A percentile compares a stretch with the other conserved stretches of the same genome.
phyloP scores from a whole-genome alignment of 2,113 vertebrate species.

The Ciconia stormi region DNA sequence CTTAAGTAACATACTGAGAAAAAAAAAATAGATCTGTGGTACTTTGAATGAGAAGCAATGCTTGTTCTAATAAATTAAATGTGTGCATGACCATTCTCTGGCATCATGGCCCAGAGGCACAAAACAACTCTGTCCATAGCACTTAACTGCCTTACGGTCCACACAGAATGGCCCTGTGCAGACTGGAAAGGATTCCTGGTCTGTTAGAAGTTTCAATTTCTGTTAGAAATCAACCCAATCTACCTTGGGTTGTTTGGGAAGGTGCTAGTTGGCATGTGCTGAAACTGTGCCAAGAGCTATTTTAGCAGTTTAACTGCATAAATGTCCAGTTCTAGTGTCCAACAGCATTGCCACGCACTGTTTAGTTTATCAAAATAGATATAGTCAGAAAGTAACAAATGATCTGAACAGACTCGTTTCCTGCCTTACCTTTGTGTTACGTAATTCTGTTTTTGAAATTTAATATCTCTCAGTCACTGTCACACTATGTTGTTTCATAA shows the following conservation, averaged over 20 bases:
- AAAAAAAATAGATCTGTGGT: not conserved
- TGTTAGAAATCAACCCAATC: not conserved
- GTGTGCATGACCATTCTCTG: not conserved
- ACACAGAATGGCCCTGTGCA: not conserved
- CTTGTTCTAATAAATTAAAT: not conserved
- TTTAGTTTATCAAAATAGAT: not conserved
- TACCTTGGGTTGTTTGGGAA: not conserved
- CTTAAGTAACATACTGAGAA: not conserved
- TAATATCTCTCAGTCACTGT: not conserved
- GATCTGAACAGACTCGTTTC: fast-evolving
- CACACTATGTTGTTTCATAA: not conserved
- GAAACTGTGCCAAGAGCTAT: not conserved
- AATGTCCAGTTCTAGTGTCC: not conserved
- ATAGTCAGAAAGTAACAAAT: not conserved
- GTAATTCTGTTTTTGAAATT: not conserved
- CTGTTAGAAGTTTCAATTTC: not conserved
- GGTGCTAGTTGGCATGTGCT: not conserved
- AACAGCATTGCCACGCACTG: not conserved
- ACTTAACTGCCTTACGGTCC: not conserved
- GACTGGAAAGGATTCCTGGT: not conserved
- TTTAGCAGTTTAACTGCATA: not conserved
- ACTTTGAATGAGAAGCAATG: not conserved
- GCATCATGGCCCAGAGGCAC: not conserved
- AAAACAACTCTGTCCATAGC: not conserved
- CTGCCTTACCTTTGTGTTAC: not conserved